Percentiles rank a stretch among this genome's conserved stretches.
These are phyloP conservation scores for Lomographa bimaculata DNA, from an alignment of 2,888 invertebrate species.

Conservation along the genomic window DNA sequence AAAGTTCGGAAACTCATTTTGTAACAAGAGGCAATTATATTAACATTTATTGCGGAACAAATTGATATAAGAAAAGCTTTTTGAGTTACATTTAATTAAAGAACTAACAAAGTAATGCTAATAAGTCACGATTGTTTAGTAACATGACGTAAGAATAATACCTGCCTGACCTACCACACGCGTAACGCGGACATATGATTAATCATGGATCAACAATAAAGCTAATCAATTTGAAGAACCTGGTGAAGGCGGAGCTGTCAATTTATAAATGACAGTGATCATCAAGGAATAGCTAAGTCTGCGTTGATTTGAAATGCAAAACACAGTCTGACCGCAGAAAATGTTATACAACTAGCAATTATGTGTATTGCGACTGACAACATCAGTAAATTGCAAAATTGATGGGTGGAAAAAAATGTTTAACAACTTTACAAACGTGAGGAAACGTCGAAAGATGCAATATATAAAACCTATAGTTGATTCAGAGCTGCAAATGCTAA, in stretches of 20 bases:
- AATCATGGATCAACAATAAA: conserved; percentile 55
- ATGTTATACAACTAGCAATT: conserved; percentile 64
- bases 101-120: too few species aligned
- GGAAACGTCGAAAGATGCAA: too few species aligned
- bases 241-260: conserved; percentile 43
- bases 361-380: conserved; percentile 51
- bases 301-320: conserved; percentile 47
- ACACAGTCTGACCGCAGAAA: conserved; percentile 50
- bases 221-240: conserved; percentile 56
- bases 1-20: too few species aligned
- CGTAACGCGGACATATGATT: conserved; percentile 41
- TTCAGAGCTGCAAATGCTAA: too few species aligned
- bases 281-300: conserved; percentile 43
- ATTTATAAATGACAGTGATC: conserved; percentile 51
- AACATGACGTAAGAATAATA: conserved; percentile 12
- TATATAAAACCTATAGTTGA: too few species aligned
- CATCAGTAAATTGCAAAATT: conserved; percentile 51
- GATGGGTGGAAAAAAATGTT: conserved; percentile 42
- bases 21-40: too few species aligned
- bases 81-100: too few species aligned
- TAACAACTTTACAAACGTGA: conserved; percentile 21
- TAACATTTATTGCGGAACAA: too few species aligned
- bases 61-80: too few species aligned
- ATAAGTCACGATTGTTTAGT: neutral
- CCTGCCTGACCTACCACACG: conserved; percentile 19